Evolutionary conservation across 2,797 vertebrate species (phyloP).

Genomic region (Lophius americanus): DNA sequence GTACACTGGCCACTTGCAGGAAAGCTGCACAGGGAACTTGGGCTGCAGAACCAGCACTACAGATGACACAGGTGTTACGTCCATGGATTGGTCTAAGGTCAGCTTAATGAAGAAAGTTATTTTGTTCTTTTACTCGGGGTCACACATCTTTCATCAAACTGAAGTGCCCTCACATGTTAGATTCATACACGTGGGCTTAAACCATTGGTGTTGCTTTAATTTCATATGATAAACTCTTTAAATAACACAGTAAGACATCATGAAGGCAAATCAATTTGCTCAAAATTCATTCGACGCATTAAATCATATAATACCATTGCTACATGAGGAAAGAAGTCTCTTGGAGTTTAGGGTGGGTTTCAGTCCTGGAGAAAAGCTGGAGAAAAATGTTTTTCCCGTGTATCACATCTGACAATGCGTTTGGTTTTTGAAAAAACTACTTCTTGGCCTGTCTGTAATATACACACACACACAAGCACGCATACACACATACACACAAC

Average conservation of each 20-base stretch:
- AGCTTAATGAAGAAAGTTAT: constrained; percentile 39
- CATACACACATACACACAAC: constrained; percentile 26
- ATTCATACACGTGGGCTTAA: constrained; percentile 43
- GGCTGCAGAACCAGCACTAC: constrained; percentile 48
- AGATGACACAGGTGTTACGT: constrained; percentile 58
- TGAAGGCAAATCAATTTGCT: constrained; percentile 57
- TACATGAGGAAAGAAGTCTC: constrained; percentile 69
- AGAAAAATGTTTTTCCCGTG: background rate
- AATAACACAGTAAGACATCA: constrained; percentile 53
- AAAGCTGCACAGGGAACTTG: constrained; percentile 55
- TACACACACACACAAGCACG: constrained; percentile 27
- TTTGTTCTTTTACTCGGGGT: constrained; percentile 42
- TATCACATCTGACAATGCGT: constrained; percentile 50
- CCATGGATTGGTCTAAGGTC: constrained; percentile 55
- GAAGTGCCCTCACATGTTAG: constrained; percentile 51
- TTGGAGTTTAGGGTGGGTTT: constrained; percentile 46
- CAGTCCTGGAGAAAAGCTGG: constrained; percentile 31
- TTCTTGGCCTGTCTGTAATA: constrained; percentile 48
- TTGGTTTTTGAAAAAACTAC: constrained; percentile 53
- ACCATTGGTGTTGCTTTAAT: constrained; percentile 56
- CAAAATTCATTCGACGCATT: constrained; percentile 45
- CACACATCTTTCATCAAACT: constrained; percentile 40
- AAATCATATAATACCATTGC: constrained; percentile 65
- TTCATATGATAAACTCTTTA: constrained; percentile 45
- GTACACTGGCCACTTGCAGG: constrained; percentile 78